These are phyloP conservation scores for Phyllostomus hastatus DNA, from an alignment of 2,113 vertebrate species.

Conservation along the genomic window DNA sequence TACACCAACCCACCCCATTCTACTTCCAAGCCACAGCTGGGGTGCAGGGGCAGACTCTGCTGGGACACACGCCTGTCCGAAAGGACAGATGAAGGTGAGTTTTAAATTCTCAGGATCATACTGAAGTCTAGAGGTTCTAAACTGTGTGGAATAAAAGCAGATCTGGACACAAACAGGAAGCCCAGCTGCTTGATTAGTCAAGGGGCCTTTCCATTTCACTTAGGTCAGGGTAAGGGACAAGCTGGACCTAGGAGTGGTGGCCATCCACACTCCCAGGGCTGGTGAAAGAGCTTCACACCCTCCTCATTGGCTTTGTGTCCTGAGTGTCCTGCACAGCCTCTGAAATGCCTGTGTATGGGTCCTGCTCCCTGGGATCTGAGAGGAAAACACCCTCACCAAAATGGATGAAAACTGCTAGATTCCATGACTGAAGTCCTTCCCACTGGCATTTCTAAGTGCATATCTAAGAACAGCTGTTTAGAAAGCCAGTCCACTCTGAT, in stretches of 20 bases:
- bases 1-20: background rate
- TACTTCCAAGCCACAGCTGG: background rate
- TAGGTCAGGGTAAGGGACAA: background rate
- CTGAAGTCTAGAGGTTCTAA: background rate
- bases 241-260: background rate
- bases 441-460: background rate
- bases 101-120: background rate
- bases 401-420: background rate
- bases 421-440: background rate
- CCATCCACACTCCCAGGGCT: background rate
- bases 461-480: background rate
- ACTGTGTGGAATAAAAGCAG: background rate
- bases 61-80: background rate
- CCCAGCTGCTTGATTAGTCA: background rate
- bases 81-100: background rate
- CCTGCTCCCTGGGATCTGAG: background rate
- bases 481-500: background rate
- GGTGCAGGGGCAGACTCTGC: background rate
- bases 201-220: background rate
- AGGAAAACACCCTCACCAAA: background rate
- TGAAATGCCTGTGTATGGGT: background rate
- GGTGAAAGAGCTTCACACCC: fast-evolving
- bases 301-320: background rate
- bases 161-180: background rate
- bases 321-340: background rate